Conservation (phyloP, 2,797 vertebrate genomes). For the Zalophus californianus region DNA sequence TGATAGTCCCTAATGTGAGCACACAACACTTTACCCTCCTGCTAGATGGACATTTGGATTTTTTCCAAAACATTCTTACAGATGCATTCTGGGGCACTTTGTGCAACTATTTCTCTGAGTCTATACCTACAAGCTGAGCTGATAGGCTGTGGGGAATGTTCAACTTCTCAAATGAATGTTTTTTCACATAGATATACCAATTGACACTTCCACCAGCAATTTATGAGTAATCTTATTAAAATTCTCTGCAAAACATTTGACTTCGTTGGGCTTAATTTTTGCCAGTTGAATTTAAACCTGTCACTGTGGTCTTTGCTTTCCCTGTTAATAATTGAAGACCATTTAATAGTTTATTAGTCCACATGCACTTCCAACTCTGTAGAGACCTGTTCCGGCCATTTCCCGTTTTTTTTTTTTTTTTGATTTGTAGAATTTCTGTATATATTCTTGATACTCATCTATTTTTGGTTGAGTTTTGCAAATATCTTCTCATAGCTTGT, state of each 20-base stretch:
- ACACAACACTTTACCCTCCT: background rate
- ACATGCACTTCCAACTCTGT: background rate
- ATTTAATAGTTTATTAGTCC: background rate
- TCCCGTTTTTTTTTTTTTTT: background rate
- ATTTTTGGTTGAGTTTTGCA: background rate
- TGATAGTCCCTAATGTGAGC: background rate
- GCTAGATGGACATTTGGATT: background rate
- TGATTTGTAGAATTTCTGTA: background rate
- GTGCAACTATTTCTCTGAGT: background rate
- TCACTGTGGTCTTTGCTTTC: background rate
- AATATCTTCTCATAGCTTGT: background rate
- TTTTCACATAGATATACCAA: background rate
- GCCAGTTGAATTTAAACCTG: background rate
- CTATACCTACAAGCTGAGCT: background rate
- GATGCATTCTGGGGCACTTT: background rate
- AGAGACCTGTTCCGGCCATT: background rate
- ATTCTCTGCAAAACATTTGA: background rate
- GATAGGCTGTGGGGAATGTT: background rate
- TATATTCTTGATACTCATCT: background rate
- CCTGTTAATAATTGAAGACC: background rate
- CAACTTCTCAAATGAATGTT: background rate
- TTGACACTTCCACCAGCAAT: background rate
- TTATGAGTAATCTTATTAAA: background rate
- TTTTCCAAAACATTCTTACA: background rate
- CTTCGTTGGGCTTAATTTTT: background rate